Evolutionary conservation across 2,113 vertebrate species (phyloP).

Genomic region (Sturnus vulgaris): DNA sequence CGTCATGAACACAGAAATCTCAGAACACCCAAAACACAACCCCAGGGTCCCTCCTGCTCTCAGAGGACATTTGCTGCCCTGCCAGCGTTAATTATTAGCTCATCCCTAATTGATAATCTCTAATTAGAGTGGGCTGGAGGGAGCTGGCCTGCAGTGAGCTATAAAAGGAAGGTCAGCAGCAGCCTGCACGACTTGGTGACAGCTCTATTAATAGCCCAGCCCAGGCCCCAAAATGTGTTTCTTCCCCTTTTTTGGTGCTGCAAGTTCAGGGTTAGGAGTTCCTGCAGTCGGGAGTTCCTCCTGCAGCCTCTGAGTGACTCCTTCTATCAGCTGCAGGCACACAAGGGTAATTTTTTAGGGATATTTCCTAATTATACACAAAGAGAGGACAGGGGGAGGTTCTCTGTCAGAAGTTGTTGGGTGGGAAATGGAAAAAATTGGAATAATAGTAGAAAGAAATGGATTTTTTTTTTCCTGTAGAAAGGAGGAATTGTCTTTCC

Average conservation of each 20-base stretch:
- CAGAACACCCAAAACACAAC: not conserved
- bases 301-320: not conserved
- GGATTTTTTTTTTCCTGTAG: not conserved
- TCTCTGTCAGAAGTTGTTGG: not conserved
- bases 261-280: not conserved
- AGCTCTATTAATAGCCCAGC: not conserved
- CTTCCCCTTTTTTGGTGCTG: not conserved
- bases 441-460: not conserved
- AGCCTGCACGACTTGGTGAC: not conserved
- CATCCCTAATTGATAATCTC: conserved; percentile 10
- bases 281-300: not conserved
- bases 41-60: not conserved
- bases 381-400: not conserved
- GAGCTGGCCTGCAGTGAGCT: not conserved
- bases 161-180: conserved; percentile 13
- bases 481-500: not conserved
- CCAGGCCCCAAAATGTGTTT: not conserved
- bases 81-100: not conserved
- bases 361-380: not conserved
- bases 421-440: not conserved
- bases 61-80: not conserved
- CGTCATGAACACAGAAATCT: fast-evolving
- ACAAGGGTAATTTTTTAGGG: not conserved
- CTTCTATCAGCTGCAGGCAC: not conserved
- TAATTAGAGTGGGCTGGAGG: conserved; percentile 10